Percentiles rank a stretch among this genome's conserved stretches.
Conservation (phyloP, 2,888 invertebrate species). For the Pomacea canaliculata region DNA sequence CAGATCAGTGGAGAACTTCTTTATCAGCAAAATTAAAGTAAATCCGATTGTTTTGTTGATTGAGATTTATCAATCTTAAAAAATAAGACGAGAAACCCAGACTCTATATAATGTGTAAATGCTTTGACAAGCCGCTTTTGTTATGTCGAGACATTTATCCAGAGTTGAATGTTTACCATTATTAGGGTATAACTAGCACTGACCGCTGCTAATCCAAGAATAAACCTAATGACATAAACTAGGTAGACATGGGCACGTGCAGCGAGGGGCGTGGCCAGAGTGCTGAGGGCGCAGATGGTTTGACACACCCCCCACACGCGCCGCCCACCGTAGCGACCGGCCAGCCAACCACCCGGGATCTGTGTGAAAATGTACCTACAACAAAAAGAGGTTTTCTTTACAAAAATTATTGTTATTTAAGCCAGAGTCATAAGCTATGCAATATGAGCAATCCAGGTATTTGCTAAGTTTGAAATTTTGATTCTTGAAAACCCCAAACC, state of each 20-base stretch:
- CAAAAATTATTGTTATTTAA: too few species aligned
- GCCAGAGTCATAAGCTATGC: too few species aligned
- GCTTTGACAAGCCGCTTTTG: too few species aligned
- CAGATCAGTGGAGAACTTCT: too few species aligned
- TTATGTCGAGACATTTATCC: not conserved
- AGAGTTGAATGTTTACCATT: not conserved
- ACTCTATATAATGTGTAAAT: too few species aligned
- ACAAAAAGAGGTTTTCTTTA: constrained; percentile 24
- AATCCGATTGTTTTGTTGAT: not conserved
- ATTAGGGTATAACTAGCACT: constrained; percentile 65
- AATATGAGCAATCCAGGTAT: too few species aligned
- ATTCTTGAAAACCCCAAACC: too few species aligned
- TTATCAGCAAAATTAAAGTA: not conserved
- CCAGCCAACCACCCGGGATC: constrained; percentile 42
- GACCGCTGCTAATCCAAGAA: constrained; percentile 70
- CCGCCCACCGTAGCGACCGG: constrained; percentile 32
- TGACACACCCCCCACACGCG: constrained; percentile 29
- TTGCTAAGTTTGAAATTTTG: too few species aligned
- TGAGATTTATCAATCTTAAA: not conserved
- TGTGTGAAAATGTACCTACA: constrained; percentile 56
- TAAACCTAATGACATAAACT: constrained; percentile 38
- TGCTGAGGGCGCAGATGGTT: constrained; percentile 22
- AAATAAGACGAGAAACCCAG: too few species aligned
- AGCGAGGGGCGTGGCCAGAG: constrained; percentile 29
- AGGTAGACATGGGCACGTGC: constrained; percentile 25